Percentiles rank a stretch among this genome's conserved stretches.
phyloP scores from a whole-genome alignment of 2,797 vertebrate species.

The Notolabrus celidotus region DNA sequence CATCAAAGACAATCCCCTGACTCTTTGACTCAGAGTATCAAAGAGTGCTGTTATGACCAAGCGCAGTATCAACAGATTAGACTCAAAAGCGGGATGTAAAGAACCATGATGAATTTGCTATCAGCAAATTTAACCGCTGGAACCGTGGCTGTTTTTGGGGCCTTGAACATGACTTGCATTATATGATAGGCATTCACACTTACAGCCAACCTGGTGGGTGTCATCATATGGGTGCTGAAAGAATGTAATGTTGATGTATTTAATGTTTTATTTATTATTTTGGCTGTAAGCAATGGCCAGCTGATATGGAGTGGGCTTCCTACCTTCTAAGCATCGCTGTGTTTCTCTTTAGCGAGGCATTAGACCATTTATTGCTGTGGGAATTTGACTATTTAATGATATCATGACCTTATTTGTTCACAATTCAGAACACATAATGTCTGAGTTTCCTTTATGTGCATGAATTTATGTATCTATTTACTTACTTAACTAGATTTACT shows the following conservation, averaged over 20 bases:
- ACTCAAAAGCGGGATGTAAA: slow-evolving; percentile 26
- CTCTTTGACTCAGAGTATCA: slow-evolving; percentile 41
- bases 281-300: too few species aligned
- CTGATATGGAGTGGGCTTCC: too few species aligned
- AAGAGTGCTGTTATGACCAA: slow-evolving; percentile 13
- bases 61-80: slow-evolving; percentile 31
- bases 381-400: too few species aligned
- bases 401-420: too few species aligned
- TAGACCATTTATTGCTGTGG: too few species aligned
- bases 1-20: slow-evolving; percentile 35
- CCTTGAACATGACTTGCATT: background rate
- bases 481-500: too few species aligned
- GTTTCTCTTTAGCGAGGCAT: too few species aligned
- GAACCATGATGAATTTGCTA: slow-evolving; percentile 11
- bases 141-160: background rate
- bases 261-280: too few species aligned
- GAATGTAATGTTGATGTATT: background rate
- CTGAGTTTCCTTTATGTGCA: too few species aligned
- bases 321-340: too few species aligned
- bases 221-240: background rate
- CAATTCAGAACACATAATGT: too few species aligned
- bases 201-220: background rate
- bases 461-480: too few species aligned
- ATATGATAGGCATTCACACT: background rate
- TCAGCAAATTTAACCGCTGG: background rate